Conservation (phyloP, 2,113 vertebrate species). For the Tragelaphus scriptus region DNA sequence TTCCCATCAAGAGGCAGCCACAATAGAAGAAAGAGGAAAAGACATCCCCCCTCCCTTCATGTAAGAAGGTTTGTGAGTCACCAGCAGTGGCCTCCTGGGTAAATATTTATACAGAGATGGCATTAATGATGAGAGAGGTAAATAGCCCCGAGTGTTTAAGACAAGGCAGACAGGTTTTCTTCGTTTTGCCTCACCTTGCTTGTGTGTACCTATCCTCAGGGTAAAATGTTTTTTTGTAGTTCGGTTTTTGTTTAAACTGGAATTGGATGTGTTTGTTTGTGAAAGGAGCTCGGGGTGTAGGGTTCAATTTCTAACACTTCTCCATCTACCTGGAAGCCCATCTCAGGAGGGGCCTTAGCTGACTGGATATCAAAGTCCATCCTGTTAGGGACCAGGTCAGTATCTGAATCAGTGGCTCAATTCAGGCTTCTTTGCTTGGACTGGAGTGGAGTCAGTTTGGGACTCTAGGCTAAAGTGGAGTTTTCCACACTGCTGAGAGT, state of each 20-base stretch:
- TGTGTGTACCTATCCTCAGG: not conserved
- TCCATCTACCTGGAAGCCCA: not conserved
- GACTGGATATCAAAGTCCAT: not conserved
- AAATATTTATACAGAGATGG: not conserved
- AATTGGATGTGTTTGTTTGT: not conserved
- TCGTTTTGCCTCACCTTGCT: not conserved
- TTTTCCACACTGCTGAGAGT: not conserved
- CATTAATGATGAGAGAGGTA: not conserved
- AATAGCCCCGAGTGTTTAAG: not conserved
- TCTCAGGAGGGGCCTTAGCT: not conserved
- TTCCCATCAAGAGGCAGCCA: accelerated
- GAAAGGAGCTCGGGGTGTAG: not conserved
- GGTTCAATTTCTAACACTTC: not conserved
- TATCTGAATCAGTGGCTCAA: no score
- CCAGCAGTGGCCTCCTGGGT: not conserved
- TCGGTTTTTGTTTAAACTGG: not conserved
- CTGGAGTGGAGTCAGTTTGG: not conserved
- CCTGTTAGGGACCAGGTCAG: not conserved
- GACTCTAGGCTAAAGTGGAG: not conserved
- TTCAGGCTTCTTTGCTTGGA: not conserved
- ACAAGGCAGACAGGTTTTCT: not conserved
- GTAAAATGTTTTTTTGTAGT: not conserved
- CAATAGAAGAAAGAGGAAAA: not conserved
- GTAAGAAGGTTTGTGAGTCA: not conserved
- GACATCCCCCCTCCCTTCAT: accelerated